Percentiles rank a stretch among this genome's conserved stretches.
Evolutionary conservation across 2,113 vertebrate genomes (phyloP).

Genomic region (Sapajus apella): DNA sequence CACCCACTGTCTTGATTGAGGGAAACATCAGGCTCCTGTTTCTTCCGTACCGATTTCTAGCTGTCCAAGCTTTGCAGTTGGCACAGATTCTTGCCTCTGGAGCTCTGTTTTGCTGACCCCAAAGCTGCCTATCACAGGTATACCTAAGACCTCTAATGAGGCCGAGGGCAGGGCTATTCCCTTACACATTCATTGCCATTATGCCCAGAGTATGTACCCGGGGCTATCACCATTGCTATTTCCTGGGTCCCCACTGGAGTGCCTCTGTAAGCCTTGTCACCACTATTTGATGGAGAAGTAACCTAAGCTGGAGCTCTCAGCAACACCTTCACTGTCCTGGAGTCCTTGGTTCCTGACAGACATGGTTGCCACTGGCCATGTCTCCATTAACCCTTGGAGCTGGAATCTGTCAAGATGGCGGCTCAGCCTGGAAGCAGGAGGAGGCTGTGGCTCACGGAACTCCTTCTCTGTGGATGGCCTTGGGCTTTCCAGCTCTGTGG

Average conservation of each 20-base stretch:
- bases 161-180: background rate
- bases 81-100: background rate
- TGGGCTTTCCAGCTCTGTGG: background rate
- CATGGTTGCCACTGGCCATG: background rate
- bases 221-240: background rate
- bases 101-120: background rate
- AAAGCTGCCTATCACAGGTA: background rate
- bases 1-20: background rate
- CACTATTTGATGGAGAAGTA: background rate
- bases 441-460: background rate
- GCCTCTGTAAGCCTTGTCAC: background rate
- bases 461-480: background rate
- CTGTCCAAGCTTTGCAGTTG: background rate
- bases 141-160: background rate
- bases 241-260: too few species aligned
- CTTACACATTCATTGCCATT: background rate
- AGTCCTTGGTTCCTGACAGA: background rate
- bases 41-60: background rate
- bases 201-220: background rate
- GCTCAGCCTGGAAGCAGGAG: background rate
- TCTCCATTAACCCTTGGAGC: background rate
- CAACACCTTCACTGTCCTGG: background rate
- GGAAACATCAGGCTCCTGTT: background rate
- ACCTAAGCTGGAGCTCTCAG: background rate
- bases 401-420: background rate